Evolutionary conservation across 2,888 invertebrate genomes (phyloP).

Genomic region (Orthosia gothica): DNA sequence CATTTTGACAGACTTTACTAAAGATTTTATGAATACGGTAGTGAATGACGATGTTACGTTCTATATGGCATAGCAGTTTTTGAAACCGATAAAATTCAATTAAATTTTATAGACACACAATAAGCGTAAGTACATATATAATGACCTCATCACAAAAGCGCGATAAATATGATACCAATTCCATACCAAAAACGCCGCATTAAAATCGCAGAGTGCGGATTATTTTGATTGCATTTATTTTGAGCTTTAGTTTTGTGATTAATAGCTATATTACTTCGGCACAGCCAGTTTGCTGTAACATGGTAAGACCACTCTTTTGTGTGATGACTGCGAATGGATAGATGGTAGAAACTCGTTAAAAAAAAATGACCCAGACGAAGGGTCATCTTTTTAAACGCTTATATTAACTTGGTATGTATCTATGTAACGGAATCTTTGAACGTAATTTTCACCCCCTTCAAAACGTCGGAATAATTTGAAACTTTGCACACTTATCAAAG

Average conservation of each 20-base stretch:
- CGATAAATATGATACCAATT: conserved; percentile 16
- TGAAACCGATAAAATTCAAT: not conserved
- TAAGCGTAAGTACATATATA: not conserved
- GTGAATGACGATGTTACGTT: too few relatives aligned
- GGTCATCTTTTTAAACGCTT: conserved; percentile 1
- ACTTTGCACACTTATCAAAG: too few relatives aligned
- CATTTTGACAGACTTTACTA: too few relatives aligned
- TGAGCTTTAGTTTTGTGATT: conserved; percentile 3
- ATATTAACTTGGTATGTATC: too few relatives aligned
- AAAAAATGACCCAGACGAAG: conserved; percentile 5
- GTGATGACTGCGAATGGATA: not conserved
- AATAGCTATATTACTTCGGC: conserved; percentile 3
- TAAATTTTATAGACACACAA: not conserved
- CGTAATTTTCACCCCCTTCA: too few relatives aligned
- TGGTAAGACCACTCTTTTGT: not conserved
- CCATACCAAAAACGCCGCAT: conserved; percentile 23
- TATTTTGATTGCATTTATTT: conserved; percentile 22
- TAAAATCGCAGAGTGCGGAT: conserved; percentile 17
- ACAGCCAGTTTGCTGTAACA: not conserved
- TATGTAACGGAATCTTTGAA: too few relatives aligned
- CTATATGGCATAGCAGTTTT: not conserved
- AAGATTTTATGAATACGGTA: too few relatives aligned
- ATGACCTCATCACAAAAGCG: conserved; percentile 4
- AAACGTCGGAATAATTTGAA: too few relatives aligned
- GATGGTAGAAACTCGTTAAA: not conserved